Conservation (phyloP, 1,140 invertebrate species). For the Microplitis mediator region DNA sequence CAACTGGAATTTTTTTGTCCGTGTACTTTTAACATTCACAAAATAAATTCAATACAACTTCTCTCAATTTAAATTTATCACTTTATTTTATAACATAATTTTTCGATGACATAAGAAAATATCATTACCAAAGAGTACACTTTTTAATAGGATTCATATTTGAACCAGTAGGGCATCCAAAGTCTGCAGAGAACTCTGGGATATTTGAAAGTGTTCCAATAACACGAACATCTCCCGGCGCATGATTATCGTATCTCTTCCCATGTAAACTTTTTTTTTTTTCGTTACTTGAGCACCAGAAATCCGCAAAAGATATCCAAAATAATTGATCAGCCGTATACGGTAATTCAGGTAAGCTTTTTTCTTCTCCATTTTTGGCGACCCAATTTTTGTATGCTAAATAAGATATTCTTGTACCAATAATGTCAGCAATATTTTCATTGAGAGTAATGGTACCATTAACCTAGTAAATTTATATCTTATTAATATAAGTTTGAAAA, state of each 20-base stretch:
- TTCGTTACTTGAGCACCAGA: conserved; percentile 58
- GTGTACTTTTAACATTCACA: no score
- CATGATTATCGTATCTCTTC: conserved; percentile 50
- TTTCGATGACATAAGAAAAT: no score
- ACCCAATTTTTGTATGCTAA: conserved; percentile 63
- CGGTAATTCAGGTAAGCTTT: conserved; percentile 57
- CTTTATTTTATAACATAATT: no score
- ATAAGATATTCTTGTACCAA: conserved; percentile 71
- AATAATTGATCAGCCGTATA: conserved; percentile 64
- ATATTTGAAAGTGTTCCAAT: conserved; percentile 85
- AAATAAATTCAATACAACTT: no score
- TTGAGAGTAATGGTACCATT: conserved; percentile 70
- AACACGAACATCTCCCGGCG: conserved; percentile 75
- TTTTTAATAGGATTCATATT: conserved; percentile 85
- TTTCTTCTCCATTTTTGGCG: conserved; percentile 47
- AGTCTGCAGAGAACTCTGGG: conserved; percentile 81
- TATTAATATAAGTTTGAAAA: neutral
- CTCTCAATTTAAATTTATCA: no score
- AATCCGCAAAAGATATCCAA: conserved; percentile 68
- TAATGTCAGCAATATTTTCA: conserved; percentile 75
- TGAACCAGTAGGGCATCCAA: conserved; percentile 77
- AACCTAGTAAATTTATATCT: conserved; percentile 45
- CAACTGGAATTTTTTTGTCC: no score
- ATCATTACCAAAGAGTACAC: conserved; percentile 82
- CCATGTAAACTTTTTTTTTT: conserved; percentile 36